Percentiles rank a stretch among this genome's conserved stretches.
These are phyloP conservation scores for Lophotriccus pileatus DNA, from an alignment of 2,797 vertebrate genomes.

Conservation along the genomic window DNA sequence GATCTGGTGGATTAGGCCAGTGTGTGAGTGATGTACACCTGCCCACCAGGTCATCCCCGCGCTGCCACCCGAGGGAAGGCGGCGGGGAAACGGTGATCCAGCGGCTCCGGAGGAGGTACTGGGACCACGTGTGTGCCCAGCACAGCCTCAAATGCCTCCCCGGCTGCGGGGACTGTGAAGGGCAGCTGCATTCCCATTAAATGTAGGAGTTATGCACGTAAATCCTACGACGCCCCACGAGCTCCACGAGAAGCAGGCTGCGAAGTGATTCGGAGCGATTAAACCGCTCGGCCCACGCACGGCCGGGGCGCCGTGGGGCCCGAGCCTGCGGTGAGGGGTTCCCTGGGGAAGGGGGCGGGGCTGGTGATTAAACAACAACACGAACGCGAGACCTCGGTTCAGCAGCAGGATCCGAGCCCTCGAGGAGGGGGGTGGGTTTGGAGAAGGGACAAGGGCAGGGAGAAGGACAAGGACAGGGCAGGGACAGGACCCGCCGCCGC, in stretches of 20 bases:
- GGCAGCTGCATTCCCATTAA: neutral
- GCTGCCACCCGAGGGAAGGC: neutral
- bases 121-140: neutral
- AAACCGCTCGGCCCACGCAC: neutral
- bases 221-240: neutral
- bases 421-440: neutral
- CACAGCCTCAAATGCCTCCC: neutral
- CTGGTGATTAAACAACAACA: neutral
- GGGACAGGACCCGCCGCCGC: neutral
- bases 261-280: neutral
- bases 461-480: neutral
- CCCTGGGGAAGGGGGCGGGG: neutral
- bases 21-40: neutral
- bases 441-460: neutral
- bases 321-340: neutral
- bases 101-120: fast-evolving
- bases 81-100: fast-evolving
- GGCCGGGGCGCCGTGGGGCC: neutral
- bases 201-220: fast-evolving
- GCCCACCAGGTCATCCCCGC: neutral
- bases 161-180: neutral
- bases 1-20: neutral
- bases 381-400: neutral
- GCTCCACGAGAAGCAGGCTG: neutral
- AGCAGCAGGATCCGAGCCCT: neutral